Conservation (phyloP, 30 jellyfish, hydroid and myxozoan genomes). For the Hydractinia symbiolongicarpus region DNA sequence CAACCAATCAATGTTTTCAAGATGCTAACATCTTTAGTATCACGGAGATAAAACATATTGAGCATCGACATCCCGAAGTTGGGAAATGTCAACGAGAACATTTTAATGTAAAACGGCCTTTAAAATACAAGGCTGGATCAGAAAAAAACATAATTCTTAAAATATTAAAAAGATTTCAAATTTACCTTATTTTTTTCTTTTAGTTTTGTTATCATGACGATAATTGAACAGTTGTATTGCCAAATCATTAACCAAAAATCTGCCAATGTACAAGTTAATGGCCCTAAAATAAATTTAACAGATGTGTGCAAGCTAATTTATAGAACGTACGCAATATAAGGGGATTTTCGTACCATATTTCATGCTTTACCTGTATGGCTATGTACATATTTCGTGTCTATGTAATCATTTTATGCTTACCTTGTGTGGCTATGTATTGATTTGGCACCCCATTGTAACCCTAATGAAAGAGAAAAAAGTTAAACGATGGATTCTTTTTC, state of each 20-base stretch:
- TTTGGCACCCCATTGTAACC: conserved; percentile 68
- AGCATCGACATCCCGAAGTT: too few species aligned
- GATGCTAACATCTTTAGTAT: too few species aligned
- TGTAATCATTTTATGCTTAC: too few species aligned
- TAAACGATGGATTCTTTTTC: not conserved
- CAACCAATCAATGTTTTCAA: too few species aligned
- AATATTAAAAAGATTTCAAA: too few species aligned
- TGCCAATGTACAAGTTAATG: conserved; percentile 70
- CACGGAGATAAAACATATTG: too few species aligned
- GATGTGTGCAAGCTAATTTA: not conserved
- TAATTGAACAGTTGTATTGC: conserved; percentile 73
- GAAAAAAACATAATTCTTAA: too few species aligned
- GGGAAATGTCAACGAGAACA: too few species aligned
- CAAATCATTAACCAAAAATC: conserved; percentile 96
- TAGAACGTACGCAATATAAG: not conserved
- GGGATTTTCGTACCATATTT: too few species aligned
- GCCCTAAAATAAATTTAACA: conserved; percentile 43
- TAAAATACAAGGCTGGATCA: too few species aligned
- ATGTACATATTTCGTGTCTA: too few species aligned
- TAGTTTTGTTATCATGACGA: conserved; percentile 82
- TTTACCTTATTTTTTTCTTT: conserved; percentile 81
- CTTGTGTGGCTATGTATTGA: conserved; percentile 91
- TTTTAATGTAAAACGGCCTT: too few species aligned
- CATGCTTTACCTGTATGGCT: conserved; percentile 77
- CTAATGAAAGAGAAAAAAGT: conserved; percentile 27